Base-by-base conservation (phyloP, 2,113 vertebrate species). In the Fulmarus glacialis region DNA sequence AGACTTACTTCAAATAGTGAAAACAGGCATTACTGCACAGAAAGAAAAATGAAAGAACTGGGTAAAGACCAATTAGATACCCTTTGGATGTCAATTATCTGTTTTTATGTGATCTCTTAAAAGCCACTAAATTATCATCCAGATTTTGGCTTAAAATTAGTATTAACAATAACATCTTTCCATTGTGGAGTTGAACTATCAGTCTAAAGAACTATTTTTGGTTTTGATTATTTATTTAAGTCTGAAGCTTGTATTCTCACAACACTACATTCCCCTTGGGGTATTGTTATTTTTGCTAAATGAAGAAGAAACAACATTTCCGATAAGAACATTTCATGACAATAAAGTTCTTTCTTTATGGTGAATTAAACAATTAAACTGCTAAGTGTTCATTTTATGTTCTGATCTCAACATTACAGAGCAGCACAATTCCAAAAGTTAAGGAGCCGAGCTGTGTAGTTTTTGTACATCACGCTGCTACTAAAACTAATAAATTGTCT, bases 291-390 rank as follows among this genome's bases (percentile, higher is more conserved):
- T 97, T 96, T 96, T 96, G 91, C 94, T 78, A 97, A 97, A 94
- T 96, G 94, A 97, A 95, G 94, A 97, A 97, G 96, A 96, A 97
- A 96, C 92, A 97, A 82, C 91, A 90, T 93, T 96, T 97, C 71
- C 34, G 8, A 94, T 89, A 93, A 90, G 93, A 96, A 90, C 84
- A 73, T 90, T 97, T 94, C 91, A 74, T 96, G 82, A 96, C 93
- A 86, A 93, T 96, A 77, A 94, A 95, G 78, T 96, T 94, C 91
- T 87, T 94, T 77, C 97, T 97, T 96, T 97, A 96, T 97, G 96
- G 94, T 91, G 97, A 94, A 95, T 97, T 97, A 96, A 97, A 63
- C 94, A 94, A 95, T 97, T 97, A 96, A 97, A 63, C 94, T 96
- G 93, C 84, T 96, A 97, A 97, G 84, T 93, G 91, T 93, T 97